Evolutionary conservation across 2,797 vertebrate genomes (phyloP).

Genomic region (Myotis planiceps): DNA sequence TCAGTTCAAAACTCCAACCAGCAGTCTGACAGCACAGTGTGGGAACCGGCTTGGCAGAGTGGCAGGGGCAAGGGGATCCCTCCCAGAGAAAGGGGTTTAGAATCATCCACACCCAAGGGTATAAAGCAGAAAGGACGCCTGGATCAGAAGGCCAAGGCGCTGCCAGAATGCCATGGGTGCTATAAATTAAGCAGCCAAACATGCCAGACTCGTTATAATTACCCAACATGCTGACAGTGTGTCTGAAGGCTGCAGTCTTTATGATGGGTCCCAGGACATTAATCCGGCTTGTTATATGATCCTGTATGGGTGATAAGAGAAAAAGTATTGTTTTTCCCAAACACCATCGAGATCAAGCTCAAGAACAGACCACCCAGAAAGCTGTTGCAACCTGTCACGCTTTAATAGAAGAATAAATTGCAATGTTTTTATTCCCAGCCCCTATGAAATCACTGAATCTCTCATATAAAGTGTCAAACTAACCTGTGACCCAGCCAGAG

Average conservation of each 20-base stretch:
- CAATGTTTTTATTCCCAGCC: neutral
- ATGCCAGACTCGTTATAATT: slow-evolving; percentile 48
- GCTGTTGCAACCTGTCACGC: neutral
- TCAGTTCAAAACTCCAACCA: neutral
- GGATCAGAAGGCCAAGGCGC: slow-evolving; percentile 41
- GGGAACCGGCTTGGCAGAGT: neutral
- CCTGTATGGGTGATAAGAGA: slow-evolving; percentile 7
- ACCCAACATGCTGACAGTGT: neutral
- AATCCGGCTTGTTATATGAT: neutral
- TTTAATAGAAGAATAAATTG: neutral
- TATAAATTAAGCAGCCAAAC: slow-evolving; percentile 41
- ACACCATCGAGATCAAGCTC: neutral
- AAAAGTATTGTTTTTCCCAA: slow-evolving; percentile 11
- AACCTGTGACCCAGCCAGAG: neutral
- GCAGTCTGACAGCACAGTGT: neutral
- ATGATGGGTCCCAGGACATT: neutral
- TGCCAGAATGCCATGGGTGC: slow-evolving; percentile 9
- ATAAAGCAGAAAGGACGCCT: slow-evolving; percentile 26
- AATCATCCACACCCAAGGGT: neutral
- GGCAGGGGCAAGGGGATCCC: fast-evolving
- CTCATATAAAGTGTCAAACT: neutral
- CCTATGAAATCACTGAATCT: neutral
- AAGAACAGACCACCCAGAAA: slow-evolving; percentile 53
- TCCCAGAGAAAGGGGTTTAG: neutral
- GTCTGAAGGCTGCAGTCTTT: slow-evolving; percentile 47